A percentile compares a stretch with the other conserved stretches of the same genome.
Conservation (phyloP, 2,113 vertebrate genomes). For the Chauna torquata region DNA sequence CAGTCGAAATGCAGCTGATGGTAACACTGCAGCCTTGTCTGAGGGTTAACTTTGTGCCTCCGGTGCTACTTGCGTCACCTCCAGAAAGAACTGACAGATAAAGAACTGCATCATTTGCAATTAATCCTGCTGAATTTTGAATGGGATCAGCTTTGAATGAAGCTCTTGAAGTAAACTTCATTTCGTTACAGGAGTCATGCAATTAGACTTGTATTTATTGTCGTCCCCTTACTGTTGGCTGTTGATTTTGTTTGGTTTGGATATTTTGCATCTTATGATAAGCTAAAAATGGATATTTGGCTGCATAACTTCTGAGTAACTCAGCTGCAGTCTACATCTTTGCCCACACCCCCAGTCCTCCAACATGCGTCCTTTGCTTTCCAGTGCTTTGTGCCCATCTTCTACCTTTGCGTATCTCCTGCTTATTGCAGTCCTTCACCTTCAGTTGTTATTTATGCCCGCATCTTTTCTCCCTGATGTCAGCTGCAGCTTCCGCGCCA, state of each 20-base stretch:
- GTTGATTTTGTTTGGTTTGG: neutral
- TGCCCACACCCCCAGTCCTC: neutral
- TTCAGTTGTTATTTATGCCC: neutral
- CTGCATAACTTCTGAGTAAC: neutral
- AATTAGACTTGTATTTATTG: neutral
- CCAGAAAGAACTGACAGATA: neutral
- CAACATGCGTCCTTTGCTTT: accelerated
- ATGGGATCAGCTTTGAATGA: neutral
- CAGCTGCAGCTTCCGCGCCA: neutral
- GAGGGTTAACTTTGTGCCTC: neutral
- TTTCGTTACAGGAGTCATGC: neutral
- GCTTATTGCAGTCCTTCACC: neutral
- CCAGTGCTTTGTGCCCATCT: neutral
- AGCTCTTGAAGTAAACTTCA: neutral
- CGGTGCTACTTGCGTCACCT: neutral
- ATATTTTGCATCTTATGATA: neutral
- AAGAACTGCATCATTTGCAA: neutral
- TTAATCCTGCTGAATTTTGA: neutral
- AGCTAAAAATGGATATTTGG: neutral
- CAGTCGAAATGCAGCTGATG: neutral
- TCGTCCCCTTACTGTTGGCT: neutral
- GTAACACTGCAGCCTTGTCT: neutral
- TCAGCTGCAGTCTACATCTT: neutral
- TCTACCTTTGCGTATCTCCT: neutral
- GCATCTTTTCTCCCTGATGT: neutral